These are phyloP conservation scores for Mythimna vitellina DNA, from an alignment of 2,888 invertebrate species.

Conservation along the genomic window DNA sequence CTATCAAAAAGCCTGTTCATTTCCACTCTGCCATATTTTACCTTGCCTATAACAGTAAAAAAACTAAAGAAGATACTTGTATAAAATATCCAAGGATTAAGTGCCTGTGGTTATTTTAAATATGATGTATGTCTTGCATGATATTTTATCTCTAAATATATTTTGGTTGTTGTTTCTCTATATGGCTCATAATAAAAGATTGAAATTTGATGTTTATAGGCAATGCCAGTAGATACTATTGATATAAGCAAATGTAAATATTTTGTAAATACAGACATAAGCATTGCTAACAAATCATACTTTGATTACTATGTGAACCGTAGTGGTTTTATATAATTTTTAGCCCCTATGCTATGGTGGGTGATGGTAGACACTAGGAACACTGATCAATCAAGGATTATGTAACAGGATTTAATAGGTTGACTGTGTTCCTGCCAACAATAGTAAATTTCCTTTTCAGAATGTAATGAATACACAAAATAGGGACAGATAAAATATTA, in stretches of 20 bases:
- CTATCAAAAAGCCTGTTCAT: not conserved
- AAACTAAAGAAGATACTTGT: not conserved
- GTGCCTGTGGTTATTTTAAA: too few species aligned
- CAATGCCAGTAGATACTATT: constrained; percentile 13
- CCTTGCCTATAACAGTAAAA: not conserved
- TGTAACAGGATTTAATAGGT: constrained; percentile 26
- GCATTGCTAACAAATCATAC: not conserved
- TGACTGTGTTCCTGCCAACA: not conserved
- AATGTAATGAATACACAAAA: not conserved
- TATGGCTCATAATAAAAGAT: constrained; percentile 26
- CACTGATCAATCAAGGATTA: constrained; percentile 29
- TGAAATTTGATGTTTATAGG: constrained; percentile 10
- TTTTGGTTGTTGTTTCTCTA: constrained; percentile 4
- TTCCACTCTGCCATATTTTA: not conserved
- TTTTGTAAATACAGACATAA: not conserved
- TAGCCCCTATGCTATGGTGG: not conserved
- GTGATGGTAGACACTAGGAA: constrained; percentile 25
- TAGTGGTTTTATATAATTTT: not conserved
- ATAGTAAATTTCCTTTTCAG: not conserved
- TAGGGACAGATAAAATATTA: not conserved
- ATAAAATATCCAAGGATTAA: not conserved
- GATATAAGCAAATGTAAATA: not conserved
- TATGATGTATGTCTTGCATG: not conserved
- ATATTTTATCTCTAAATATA: constrained; percentile 1
- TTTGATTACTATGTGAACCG: not conserved